phyloP scores from a whole-genome alignment of 1,140 invertebrate genomes.

The Vollenhovia emeryi region DNA sequence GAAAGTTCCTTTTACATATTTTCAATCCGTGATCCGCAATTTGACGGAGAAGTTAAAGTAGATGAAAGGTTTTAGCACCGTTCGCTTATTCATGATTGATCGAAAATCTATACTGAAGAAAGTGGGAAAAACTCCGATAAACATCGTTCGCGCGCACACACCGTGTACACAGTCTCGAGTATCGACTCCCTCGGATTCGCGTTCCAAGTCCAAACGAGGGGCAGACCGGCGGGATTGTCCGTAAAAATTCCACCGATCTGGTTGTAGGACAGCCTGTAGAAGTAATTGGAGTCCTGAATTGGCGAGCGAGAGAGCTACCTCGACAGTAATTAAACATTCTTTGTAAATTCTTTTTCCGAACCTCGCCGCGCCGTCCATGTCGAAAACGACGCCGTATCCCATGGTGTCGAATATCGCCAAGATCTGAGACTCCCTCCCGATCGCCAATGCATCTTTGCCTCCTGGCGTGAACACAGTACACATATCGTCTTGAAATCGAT shows the following conservation, averaged over 20 bases:
- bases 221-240: constrained; percentile 67
- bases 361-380: constrained; percentile 67
- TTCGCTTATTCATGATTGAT: constrained; percentile 46
- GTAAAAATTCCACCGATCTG: constrained; percentile 75
- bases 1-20: background rate
- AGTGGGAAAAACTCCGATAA: background rate
- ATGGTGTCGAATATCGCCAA: constrained; percentile 73
- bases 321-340: constrained; percentile 73
- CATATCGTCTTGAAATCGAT: constrained; percentile 78
- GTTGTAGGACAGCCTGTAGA: constrained; percentile 75
- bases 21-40: constrained; percentile 14
- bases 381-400: constrained; percentile 70
- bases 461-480: constrained; percentile 75
- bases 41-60: constrained; percentile 7
- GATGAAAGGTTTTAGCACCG: constrained; percentile 10
- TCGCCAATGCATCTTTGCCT: constrained; percentile 68
- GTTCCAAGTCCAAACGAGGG: constrained; percentile 71
- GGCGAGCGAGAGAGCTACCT: constrained; percentile 23
- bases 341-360: constrained; percentile 65
- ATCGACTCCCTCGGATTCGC: constrained; percentile 39
- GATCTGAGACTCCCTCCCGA: constrained; percentile 64
- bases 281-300: constrained; percentile 69
- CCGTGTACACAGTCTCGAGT: constrained; percentile 58
- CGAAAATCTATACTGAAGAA: constrained; percentile 32
- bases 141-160: constrained; percentile 2